Conservation (phyloP, 2,113 vertebrate species). For the Ibidorhyncha struthersii region DNA sequence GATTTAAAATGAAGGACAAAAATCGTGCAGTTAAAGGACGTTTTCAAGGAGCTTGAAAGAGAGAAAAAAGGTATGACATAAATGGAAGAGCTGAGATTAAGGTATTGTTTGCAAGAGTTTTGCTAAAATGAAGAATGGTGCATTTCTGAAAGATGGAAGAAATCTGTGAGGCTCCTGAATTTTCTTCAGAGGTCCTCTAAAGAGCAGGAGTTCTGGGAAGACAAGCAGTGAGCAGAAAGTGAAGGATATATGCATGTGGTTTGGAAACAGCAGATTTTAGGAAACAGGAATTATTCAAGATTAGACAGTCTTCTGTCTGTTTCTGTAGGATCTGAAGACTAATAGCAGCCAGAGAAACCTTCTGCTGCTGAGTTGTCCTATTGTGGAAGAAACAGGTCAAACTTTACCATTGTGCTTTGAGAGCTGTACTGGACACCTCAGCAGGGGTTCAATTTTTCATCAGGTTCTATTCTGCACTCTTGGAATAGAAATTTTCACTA, state of each 20-base stretch:
- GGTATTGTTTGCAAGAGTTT: neutral
- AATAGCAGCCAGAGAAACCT: neutral
- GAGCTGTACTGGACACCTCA: neutral
- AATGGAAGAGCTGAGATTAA: neutral
- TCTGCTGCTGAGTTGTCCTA: neutral
- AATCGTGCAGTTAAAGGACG: neutral
- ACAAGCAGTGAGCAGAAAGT: neutral
- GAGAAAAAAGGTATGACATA: neutral
- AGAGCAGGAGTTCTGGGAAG: neutral
- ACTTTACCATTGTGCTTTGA: neutral
- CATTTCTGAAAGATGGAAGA: neutral
- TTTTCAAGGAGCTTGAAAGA: neutral
- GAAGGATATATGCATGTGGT: neutral
- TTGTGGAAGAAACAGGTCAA: neutral
- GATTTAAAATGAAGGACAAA: neutral
- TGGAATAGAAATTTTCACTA: neutral
- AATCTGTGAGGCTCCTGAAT: neutral
- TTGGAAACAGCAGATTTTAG: neutral
- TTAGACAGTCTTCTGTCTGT: neutral
- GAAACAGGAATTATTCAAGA: neutral
- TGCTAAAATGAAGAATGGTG: neutral
- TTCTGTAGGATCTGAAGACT: neutral
- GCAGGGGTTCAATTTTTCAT: neutral
- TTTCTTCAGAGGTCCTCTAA: neutral
- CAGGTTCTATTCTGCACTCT: neutral